Conservation (phyloP, 2,888 invertebrate species). For the Flabesymbios commensalis region DNA sequence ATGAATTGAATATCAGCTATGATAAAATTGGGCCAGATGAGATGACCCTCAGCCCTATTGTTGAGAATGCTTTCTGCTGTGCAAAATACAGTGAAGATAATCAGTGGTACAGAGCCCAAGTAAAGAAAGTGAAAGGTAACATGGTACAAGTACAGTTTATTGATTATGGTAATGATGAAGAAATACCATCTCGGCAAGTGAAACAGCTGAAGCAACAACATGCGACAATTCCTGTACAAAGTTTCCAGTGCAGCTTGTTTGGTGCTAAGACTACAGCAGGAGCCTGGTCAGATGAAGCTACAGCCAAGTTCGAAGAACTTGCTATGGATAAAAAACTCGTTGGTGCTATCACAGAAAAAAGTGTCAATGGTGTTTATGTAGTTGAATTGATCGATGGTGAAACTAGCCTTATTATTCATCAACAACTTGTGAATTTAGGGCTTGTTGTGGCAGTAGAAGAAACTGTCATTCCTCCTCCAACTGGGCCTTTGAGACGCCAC, state of each 20-base stretch:
- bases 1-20: conserved; percentile 41
- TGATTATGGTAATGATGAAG: conserved; percentile 55
- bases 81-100: conserved; percentile 43
- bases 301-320: conserved; percentile 51
- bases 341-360: background rate
- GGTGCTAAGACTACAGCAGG: conserved; percentile 11
- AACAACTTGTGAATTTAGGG: too few species aligned
- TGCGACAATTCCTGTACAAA: conserved; percentile 28
- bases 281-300: conserved; percentile 26
- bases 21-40: conserved; percentile 2
- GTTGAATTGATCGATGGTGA: conserved; percentile 1
- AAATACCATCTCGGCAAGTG: conserved; percentile 17
- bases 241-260: conserved; percentile 34
- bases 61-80: conserved; percentile 25
- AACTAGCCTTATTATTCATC: too few species aligned
- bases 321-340: conserved; percentile 46
- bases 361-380: background rate
- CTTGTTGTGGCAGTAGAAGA: too few species aligned
- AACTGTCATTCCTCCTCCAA: too few species aligned
- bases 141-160: conserved; percentile 48
- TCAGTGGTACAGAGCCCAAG: conserved; percentile 47
- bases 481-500: too few species aligned
- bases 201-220: conserved; percentile 32
- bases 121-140: conserved; percentile 31
- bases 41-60: background rate